Percentiles rank a stretch among this genome's conserved stretches.
Evolutionary conservation across 1,140 invertebrate species (phyloP).

Genomic region (Apis mellifera): Amel_HAv3.1 CM009942.2:11449501-11450000

Average conservation of each 20-base stretch:
- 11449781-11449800: conserved; percentile 30
- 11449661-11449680: background rate
- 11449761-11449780: conserved; percentile 45
- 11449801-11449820: conserved; percentile 56
- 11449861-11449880: conserved; percentile 79
- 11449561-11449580: conserved; percentile 63
- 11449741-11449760: background rate
- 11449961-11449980: conserved; percentile 48
- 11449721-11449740: conserved; percentile 35
- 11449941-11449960: conserved; percentile 58
- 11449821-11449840: conserved; percentile 67
- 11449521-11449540: conserved; percentile 24
- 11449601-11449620: conserved; percentile 57
- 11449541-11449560: conserved; percentile 68
- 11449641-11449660: background rate
- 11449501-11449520: conserved; percentile 2
- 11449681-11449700: conserved; percentile 15
- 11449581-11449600: conserved; percentile 29
- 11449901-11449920: conserved; percentile 70
- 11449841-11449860: conserved; percentile 59
- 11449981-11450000: conserved; percentile 42
- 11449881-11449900: conserved; percentile 76
- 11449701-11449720: conserved; percentile 27
- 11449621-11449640: conserved; percentile 63
- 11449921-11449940: conserved; percentile 65